These are phyloP conservation scores for Stratiomys singularior DNA, from an alignment of 2,888 invertebrate species.

Conservation along the genomic window DNA sequence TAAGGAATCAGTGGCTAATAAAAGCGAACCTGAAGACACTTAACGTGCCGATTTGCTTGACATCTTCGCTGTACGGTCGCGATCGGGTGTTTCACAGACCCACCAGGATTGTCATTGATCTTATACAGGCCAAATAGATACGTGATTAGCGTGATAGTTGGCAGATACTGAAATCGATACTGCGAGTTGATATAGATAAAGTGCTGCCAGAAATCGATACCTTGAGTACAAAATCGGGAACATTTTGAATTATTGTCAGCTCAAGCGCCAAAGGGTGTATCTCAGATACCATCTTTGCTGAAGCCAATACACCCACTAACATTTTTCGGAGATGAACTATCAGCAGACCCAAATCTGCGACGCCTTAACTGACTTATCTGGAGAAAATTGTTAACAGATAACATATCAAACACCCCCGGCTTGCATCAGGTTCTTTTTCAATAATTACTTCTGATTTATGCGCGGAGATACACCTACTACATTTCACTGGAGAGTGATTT, in stretches of 20 bases:
- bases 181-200: too few relatives aligned
- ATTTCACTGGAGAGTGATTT: background rate
- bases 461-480: constrained; percentile 10
- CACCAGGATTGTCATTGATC: constrained; percentile 32
- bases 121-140: background rate
- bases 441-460: constrained; percentile 18
- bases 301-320: too few relatives aligned
- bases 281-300: too few relatives aligned
- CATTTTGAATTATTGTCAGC: too few relatives aligned
- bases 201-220: too few relatives aligned
- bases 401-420: background rate
- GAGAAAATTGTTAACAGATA: constrained; percentile 15
- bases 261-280: too few relatives aligned
- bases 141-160: too few relatives aligned
- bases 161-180: too few relatives aligned
- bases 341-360: too few relatives aligned
- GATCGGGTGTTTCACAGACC: background rate
- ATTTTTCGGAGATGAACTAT: too few relatives aligned
- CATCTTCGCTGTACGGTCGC: constrained; percentile 35
- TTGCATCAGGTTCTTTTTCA: constrained; percentile 6
- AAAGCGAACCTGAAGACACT: constrained; percentile 44
- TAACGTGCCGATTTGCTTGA: constrained; percentile 43
- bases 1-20: constrained; percentile 50
- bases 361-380: background rate
- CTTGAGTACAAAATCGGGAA: too few relatives aligned